Conservation (phyloP, 2,113 vertebrate species). For the Kryptolebias marmoratus region DNA sequence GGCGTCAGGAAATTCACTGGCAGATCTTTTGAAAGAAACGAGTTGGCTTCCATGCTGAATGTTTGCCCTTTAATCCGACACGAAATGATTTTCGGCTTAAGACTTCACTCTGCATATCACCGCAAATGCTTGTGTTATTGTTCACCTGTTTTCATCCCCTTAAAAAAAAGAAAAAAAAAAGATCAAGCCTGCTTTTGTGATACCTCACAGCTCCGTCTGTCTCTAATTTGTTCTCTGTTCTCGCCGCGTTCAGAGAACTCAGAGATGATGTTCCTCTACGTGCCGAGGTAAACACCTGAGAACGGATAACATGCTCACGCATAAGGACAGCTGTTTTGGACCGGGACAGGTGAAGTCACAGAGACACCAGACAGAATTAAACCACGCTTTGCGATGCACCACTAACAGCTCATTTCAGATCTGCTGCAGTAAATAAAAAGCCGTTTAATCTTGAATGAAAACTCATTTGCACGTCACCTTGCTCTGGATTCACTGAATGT, state of each 20-base stretch:
- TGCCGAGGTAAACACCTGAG: neutral
- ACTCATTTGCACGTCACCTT: constrained; percentile 1
- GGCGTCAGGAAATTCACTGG: too few relatives aligned
- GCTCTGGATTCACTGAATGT: neutral
- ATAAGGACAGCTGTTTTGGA: constrained; percentile 15
- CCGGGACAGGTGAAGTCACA: neutral
- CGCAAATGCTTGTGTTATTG: constrained; percentile 6
- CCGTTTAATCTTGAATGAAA: neutral
- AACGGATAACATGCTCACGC: neutral
- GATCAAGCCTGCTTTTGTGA: neutral
- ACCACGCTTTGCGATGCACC: neutral
- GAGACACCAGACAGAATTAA: too few relatives aligned
- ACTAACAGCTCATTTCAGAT: neutral
- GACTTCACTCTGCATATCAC: neutral
- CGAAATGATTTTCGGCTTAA: too few relatives aligned
- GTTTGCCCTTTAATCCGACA: neutral
- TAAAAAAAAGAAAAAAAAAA: neutral
- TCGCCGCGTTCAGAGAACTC: neutral
- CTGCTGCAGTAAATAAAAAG: neutral
- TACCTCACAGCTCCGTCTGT: neutral
- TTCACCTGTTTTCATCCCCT: constrained; percentile 1
- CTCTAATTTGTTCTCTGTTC: neutral
- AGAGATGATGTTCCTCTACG: constrained; percentile 9
- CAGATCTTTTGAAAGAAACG: too few relatives aligned
- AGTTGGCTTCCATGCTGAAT: neutral